Evolutionary conservation across 2,888 invertebrate species (phyloP).

Genomic region (Drosophila stalkeri): DNA sequence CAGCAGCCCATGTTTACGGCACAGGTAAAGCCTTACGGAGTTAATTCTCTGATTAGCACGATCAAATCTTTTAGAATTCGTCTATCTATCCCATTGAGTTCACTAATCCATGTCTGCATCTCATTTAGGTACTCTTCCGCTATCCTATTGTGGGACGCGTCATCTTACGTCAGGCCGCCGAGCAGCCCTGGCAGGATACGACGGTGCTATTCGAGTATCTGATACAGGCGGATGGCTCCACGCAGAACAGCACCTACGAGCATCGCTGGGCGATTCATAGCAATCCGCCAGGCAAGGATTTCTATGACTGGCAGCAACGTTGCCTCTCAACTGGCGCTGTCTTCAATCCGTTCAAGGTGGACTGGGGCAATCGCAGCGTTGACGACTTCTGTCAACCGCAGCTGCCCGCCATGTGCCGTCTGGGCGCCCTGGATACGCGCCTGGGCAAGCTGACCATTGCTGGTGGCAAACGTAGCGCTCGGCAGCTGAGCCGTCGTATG

Average conservation of each 20-base stretch:
- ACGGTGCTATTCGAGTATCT: constrained; percentile 93
- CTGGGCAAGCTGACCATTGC: constrained; percentile 90
- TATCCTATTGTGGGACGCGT: constrained; percentile 95
- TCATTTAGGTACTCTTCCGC: constrained; percentile 89
- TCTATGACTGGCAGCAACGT: constrained; percentile 94
- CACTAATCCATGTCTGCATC: neutral
- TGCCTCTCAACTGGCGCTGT: constrained; percentile 91
- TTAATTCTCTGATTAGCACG: neutral
- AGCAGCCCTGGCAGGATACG: constrained; percentile 94
- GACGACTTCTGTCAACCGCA: constrained; percentile 87
- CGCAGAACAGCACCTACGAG: constrained; percentile 89
- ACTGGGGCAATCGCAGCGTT: constrained; percentile 88
- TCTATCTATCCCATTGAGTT: neutral
- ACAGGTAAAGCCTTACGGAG: constrained; percentile 86
- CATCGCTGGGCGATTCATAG: constrained; percentile 95
- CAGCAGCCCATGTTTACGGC: constrained; percentile 92
- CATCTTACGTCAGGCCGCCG: constrained; percentile 91
- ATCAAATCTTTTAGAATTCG: neutral
- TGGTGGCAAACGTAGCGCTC: constrained; percentile 89
- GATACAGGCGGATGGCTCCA: constrained; percentile 94
- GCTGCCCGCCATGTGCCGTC: constrained; percentile 88
- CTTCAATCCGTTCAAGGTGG: constrained; percentile 92
- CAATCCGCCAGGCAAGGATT: constrained; percentile 92
- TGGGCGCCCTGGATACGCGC: constrained; percentile 92
- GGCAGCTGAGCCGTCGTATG: constrained; percentile 89